Conservation (phyloP, 2,888 invertebrate genomes). For the Diloba caeruleocephala region DNA sequence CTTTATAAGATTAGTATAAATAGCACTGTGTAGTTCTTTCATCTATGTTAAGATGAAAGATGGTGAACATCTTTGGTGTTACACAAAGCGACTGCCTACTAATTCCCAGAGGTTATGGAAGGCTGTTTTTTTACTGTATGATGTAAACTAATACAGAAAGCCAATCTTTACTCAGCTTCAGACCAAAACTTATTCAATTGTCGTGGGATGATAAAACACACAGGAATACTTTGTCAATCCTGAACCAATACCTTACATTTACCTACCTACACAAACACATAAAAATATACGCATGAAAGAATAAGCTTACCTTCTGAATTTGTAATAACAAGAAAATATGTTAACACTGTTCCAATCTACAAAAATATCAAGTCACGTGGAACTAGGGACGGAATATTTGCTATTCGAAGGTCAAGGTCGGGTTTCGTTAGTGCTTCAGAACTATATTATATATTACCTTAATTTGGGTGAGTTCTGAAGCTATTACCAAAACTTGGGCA, state of each 20-base stretch:
- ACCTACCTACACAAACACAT: constrained; percentile 1
- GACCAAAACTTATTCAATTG: background rate
- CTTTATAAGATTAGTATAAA: too few species aligned
- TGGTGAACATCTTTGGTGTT: too few species aligned
- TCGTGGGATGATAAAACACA: background rate
- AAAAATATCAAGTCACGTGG: constrained; percentile 19
- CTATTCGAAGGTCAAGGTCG: constrained; percentile 17
- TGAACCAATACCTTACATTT: constrained; percentile 1
- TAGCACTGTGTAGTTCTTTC: too few species aligned
- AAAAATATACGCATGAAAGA: constrained; percentile 1
- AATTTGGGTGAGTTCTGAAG: too few species aligned
- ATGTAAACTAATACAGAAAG: too few species aligned
- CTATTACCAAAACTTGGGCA: constrained; percentile 27
- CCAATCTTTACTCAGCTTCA: too few species aligned
- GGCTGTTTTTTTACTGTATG: too few species aligned
- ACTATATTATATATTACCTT: too few species aligned
- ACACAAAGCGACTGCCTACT: too few species aligned
- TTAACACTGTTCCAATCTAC: constrained; percentile 4
- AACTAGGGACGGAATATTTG: constrained; percentile 26
- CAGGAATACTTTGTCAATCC: constrained; percentile 1
- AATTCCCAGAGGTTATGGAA: too few species aligned
- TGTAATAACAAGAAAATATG: constrained; percentile 25
- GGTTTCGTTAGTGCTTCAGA: constrained; percentile 20
- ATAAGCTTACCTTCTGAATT: constrained; percentile 14
- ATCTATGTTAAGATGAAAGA: too few species aligned